Percentiles rank a stretch among this genome's conserved stretches.
phyloP scores from a whole-genome alignment of 1,140 invertebrate genomes.

The Bombus cullumanus region DNA sequence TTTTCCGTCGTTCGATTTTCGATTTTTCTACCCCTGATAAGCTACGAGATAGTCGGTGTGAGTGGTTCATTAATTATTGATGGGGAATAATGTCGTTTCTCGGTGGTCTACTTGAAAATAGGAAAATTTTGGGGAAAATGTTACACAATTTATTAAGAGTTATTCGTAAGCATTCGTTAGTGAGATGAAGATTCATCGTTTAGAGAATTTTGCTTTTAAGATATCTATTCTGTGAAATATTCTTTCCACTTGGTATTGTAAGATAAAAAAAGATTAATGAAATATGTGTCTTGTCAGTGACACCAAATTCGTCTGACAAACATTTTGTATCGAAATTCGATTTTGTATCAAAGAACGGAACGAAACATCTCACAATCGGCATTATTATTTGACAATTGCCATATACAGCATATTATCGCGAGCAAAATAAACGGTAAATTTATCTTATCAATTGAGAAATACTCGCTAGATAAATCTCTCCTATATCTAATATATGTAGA shows the following conservation, averaged over 20 bases:
- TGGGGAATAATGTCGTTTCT: background rate
- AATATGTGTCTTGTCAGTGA: no score
- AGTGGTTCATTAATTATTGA: constrained; percentile 60
- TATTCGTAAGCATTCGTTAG: no score
- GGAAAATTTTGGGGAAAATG: background rate
- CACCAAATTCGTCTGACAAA: no score
- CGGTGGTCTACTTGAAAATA: no score
- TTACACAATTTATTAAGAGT: background rate
- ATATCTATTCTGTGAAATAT: no score
- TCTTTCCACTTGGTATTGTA: no score
- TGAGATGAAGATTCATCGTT: no score
- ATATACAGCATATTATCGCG: background rate
- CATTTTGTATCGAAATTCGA: no score
- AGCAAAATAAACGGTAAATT: background rate
- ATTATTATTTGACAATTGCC: background rate
- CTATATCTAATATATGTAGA: background rate
- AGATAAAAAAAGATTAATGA: no score
- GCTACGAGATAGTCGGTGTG: background rate
- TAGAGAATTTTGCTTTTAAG: no score
- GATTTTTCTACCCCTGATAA: constrained; percentile 45
- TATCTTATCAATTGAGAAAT: background rate
- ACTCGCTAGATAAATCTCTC: background rate
- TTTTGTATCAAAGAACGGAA: no score
- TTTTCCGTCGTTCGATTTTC: constrained; percentile 50
- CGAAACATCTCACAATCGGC: no score